Percentiles rank a stretch among this genome's conserved stretches.
Evolutionary conservation across 2,113 vertebrate genomes (phyloP).

Genomic region (Nematolebias whitei): DNA sequence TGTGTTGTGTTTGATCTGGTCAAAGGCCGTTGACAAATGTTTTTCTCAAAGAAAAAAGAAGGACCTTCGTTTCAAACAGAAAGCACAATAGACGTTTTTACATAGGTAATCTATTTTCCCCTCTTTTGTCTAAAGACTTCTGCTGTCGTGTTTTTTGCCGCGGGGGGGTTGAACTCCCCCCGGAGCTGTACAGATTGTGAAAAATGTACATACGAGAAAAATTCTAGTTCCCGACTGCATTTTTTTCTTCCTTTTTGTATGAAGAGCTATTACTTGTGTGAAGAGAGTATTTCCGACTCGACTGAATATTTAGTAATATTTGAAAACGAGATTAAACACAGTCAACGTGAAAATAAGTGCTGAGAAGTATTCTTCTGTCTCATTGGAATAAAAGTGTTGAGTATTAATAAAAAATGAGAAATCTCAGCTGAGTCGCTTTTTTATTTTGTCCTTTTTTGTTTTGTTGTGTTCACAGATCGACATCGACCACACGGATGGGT

Average conservation of each 20-base stretch:
- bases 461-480: background rate
- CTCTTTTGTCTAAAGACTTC: conserved; percentile 46
- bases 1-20: conserved; percentile 45
- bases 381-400: conserved; percentile 86
- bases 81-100: conserved; percentile 75
- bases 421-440: conserved; percentile 55
- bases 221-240: conserved; percentile 73
- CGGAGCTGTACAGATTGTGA: conserved; percentile 82
- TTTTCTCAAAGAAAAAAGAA: conserved; percentile 40
- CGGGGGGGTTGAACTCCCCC: conserved; percentile 52
- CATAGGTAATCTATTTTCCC: conserved; percentile 47
- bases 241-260: conserved; percentile 76
- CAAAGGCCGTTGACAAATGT: conserved; percentile 22
- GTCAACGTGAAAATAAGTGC: conserved; percentile 82
- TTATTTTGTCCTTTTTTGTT: background rate
- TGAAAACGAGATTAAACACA: conserved; percentile 80
- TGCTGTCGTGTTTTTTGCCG: conserved; percentile 69
- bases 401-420: conserved; percentile 83
- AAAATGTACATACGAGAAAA: conserved; percentile 80
- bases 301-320: conserved; percentile 83
- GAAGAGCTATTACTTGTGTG: conserved; percentile 81
- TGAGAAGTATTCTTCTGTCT: conserved; percentile 85
- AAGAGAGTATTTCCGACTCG: conserved; percentile 80
- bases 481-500: background rate
- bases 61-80: conserved; percentile 42